Evolutionary conservation across 2,797 vertebrate species (phyloP).

Genomic region (Sternotherus odoratus): DNA sequence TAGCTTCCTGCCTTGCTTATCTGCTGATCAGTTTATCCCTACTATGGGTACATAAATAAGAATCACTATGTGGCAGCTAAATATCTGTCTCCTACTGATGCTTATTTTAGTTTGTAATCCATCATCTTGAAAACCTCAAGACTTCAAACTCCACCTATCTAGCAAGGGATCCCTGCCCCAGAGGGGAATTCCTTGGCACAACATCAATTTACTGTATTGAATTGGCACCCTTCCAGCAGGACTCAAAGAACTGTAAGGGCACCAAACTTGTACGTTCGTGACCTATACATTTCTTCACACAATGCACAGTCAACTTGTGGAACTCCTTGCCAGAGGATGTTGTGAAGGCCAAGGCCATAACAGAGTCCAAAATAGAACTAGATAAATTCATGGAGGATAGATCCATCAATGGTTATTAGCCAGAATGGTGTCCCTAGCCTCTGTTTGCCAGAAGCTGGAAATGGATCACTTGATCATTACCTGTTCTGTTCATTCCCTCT

Average conservation of each 20-base stretch:
- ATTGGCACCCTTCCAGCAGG: neutral
- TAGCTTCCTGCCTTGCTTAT: neutral
- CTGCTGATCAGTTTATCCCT: accelerated
- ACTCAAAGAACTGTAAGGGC: neutral
- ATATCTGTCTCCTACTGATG: neutral
- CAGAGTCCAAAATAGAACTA: too few species aligned
- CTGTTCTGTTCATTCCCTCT: too few species aligned
- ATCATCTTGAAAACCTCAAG: neutral
- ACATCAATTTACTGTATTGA: neutral
- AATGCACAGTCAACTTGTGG: too few species aligned
- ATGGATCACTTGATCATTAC: too few species aligned
- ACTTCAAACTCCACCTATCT: neutral
- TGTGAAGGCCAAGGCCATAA: too few species aligned
- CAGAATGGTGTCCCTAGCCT: too few species aligned
- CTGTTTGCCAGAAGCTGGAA: too few species aligned
- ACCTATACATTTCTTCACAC: neutral
- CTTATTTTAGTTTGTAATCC: neutral
- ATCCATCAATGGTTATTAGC: too few species aligned
- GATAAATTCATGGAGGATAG: too few species aligned
- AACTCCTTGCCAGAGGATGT: too few species aligned
- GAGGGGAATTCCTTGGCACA: neutral
- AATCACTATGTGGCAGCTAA: neutral
- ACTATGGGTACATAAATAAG: neutral
- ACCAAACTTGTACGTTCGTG: neutral
- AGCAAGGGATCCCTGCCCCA: neutral